These are phyloP conservation scores for Philopedon plagiatum DNA, from an alignment of 2,888 invertebrate species.

Conservation along the genomic window DNA sequence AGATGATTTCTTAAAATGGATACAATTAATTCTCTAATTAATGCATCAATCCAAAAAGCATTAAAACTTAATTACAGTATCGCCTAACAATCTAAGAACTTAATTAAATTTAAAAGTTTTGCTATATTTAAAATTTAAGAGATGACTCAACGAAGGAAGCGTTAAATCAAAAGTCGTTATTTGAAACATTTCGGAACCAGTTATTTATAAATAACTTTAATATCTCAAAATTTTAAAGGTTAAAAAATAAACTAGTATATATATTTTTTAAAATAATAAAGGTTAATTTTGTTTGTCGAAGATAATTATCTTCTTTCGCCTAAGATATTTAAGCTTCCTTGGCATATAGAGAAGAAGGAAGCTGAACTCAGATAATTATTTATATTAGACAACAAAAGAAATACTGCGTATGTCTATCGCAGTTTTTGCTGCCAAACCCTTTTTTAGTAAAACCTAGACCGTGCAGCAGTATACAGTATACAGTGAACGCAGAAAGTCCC, in stretches of 20 bases:
- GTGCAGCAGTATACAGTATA: no score
- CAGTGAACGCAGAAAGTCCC: no score
- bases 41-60: slow-evolving; percentile 16
- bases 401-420: no score
- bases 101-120: slow-evolving; percentile 18
- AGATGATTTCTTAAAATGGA: slow-evolving; percentile 4
- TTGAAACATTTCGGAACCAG: slow-evolving; percentile 7
- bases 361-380: background rate
- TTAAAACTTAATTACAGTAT: slow-evolving; percentile 21
- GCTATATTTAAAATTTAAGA: slow-evolving; percentile 14
- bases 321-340: background rate
- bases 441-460: no score
- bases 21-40: slow-evolving; percentile 14
- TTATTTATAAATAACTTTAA: slow-evolving; percentile 7
- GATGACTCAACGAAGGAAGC: slow-evolving; percentile 17
- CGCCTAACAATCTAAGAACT: slow-evolving; percentile 6
- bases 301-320: background rate
- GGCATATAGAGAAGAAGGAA: background rate
- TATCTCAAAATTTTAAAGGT: slow-evolving; percentile 5
- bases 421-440: no score
- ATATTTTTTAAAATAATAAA: slow-evolving; percentile 4
- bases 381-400: no score
- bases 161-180: background rate
- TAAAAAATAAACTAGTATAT: slow-evolving; percentile 5
- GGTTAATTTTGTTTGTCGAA: slow-evolving; percentile 13